Base-by-base conservation (phyloP, 2,113 vertebrate genomes). In the Emydura subglobosa region DNA sequence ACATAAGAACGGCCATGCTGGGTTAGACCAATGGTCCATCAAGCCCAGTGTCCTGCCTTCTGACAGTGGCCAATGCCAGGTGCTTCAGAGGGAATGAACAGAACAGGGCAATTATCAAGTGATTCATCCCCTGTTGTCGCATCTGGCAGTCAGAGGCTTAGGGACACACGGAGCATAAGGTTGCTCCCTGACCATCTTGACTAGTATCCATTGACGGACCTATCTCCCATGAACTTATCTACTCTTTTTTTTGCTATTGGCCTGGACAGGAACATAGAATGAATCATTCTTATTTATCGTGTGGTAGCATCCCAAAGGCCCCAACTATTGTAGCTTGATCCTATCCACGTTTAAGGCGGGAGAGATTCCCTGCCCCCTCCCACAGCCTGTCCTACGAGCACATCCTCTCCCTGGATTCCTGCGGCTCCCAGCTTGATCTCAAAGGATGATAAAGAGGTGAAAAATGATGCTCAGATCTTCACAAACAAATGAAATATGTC, bases 221-320 rank as follows among this genome's bases (percentile, higher is more conserved):
- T 21, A 13, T 68, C 34, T 19, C n/a, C 17, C 34, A 21, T 39
- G 65, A 68, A 39, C 17, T 19, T 39, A 68, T 21, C 4, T 21
- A 39, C 1, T 10, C 16, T 22, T 9, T n/a, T 88, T 79, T 93
- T 82, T 78, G 94, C 72, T 16, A 85, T 78, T 84, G 96, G 90
- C 95, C 95, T 10, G 68, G 88, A 88, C 21, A 10, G 91, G 57
- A 2, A 13, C 47, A 3, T 65, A 94, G 91, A 51, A 89, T 95
- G 95, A 97, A 95, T 97, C 96, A 97, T 27, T 1, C 19, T 96
- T 96, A 96, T 97, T 97, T 96, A 96, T 97, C 94, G 91, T 92
- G 24, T 1, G 92, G 92, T 93, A 96, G 95, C 42, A 5, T 86
- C 94, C 59, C 16, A 59, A 44, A 31, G 27, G 47, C 50, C 4